Evolutionary conservation across 2,888 invertebrate species (phyloP), one percentile per base, ranked within the genome.

Genomic region (Ochropleura plecta): DNA sequence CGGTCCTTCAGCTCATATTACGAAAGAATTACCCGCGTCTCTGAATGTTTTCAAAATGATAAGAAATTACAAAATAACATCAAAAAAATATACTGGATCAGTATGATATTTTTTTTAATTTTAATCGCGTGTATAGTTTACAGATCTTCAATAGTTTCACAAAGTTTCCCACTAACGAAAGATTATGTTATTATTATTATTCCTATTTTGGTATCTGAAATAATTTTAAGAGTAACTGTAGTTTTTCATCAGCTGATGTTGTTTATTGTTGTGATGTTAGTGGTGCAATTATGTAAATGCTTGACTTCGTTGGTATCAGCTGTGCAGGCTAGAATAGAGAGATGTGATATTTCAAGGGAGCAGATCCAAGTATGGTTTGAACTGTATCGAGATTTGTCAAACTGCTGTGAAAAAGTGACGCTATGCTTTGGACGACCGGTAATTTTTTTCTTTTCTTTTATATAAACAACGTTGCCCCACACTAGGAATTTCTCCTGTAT

Each of bases 391-490:
- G 30, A 64, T 46, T 30, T 68, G 9, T 14, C 14, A 14, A 68
- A 64, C 6, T 64, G 65, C 44, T 70, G 70, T 14, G 48, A 70
- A 48, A 72, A 72, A 72, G 3, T 57, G 2, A 48, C 46, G 14
- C 16, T 55, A 8, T 70, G 71, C n/a, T 72, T 48, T 57, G 71
- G 71, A 42, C 55, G 55, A 5, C 71, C 69, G 70, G 70, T 70
- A 40, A 10, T 69, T 48, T 51, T 3, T 30, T 30, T 30, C 3
- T 3, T 30, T 30, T 30, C 3, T 3, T 30, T 30, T 30, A n/a
- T n/a, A n/a, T 30, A 30, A 30, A 30, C 30, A 30, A 30, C 30
- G 30, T 30, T 30, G 30, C 30, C 30, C 30, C 30, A 30, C 30
- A 30, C 30, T 30, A 30, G 30, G 30, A 30, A 30, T 30, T 30